These are phyloP conservation scores for Lepidochrysops patricia DNA, from an alignment of 2,888 invertebrate genomes.

Conservation along the genomic window DNA sequence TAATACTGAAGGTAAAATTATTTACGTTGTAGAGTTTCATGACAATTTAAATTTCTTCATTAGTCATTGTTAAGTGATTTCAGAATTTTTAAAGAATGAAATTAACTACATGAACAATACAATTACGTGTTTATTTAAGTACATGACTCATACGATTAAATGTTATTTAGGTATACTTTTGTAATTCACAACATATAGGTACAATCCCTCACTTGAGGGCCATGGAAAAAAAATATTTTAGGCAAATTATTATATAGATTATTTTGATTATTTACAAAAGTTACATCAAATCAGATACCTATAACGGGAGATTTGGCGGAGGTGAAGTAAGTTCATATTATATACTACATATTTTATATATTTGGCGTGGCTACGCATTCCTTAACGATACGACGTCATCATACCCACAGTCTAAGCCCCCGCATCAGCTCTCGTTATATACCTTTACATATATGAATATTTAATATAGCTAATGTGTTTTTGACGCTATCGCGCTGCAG, in stretches of 20 bases:
- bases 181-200: slow-evolving; percentile 1
- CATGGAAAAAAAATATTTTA: background rate
- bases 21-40: slow-evolving; percentile 47
- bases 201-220: background rate
- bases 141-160: slow-evolving; percentile 27
- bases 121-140: slow-evolving; percentile 11
- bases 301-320: too few relatives aligned
- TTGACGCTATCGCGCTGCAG: slow-evolving; percentile 36
- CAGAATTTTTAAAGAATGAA: slow-evolving; percentile 9
- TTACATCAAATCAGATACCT: too few relatives aligned
- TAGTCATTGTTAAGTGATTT: slow-evolving; percentile 35
- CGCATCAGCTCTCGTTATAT: too few relatives aligned
- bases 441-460: too few relatives aligned
- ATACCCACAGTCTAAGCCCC: too few relatives aligned
- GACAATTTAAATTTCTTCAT: slow-evolving; percentile 45
- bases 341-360: too few relatives aligned
- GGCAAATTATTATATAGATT: background rate
- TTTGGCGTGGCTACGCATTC: too few relatives aligned
- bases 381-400: too few relatives aligned
- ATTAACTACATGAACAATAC: slow-evolving; percentile 4
- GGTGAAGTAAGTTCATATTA: too few relatives aligned
- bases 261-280: too few relatives aligned
- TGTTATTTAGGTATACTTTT: slow-evolving; percentile 20
- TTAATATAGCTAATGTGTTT: slow-evolving; percentile 21
- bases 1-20: slow-evolving; percentile 46